These are phyloP conservation scores for Carabus problematicus DNA, from an alignment of 2,888 invertebrate genomes.

Conservation along the genomic window DNA sequence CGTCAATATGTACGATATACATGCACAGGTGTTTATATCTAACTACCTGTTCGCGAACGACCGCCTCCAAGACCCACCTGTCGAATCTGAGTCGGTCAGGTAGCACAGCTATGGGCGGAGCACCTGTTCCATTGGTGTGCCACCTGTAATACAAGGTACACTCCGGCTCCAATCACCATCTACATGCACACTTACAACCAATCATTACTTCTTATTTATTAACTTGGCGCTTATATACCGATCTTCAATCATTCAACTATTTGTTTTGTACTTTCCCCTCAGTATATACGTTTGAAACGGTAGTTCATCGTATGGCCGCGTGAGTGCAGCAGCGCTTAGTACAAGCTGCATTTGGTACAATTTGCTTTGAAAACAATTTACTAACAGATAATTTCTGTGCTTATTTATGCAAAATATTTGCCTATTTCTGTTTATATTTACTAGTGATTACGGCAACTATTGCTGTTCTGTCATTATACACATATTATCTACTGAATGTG, in stretches of 20 bases:
- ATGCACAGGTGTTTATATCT: slow-evolving; percentile 38
- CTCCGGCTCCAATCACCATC: slow-evolving; percentile 24
- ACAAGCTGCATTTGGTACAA: no score
- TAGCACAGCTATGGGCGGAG: slow-evolving; percentile 33
- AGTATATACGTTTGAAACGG: background rate
- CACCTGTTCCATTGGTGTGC: slow-evolving; percentile 41
- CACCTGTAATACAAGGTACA: slow-evolving; percentile 32
- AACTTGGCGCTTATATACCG: no score
- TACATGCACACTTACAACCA: slow-evolving; percentile 3
- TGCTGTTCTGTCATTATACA: background rate
- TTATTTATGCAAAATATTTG: background rate
- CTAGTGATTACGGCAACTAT: background rate
- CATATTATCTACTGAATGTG: background rate
- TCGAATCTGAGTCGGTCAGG: slow-evolving; percentile 38
- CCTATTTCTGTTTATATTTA: background rate
- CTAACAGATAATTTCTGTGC: background rate
- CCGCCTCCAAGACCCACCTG: slow-evolving; percentile 36
- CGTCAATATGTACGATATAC: background rate
- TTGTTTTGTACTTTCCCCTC: no score
- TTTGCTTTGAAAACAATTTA: no score
- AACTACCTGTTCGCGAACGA: slow-evolving; percentile 25
- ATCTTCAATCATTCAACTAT: no score
- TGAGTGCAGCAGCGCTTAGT: slow-evolving; percentile 3
- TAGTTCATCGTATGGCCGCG: background rate
- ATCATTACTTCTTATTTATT: no score